Evolutionary conservation across 1,140 invertebrate species (phyloP), one percentile per base, ranked within the genome.

Genomic region (Danaus melanippus): DNA sequence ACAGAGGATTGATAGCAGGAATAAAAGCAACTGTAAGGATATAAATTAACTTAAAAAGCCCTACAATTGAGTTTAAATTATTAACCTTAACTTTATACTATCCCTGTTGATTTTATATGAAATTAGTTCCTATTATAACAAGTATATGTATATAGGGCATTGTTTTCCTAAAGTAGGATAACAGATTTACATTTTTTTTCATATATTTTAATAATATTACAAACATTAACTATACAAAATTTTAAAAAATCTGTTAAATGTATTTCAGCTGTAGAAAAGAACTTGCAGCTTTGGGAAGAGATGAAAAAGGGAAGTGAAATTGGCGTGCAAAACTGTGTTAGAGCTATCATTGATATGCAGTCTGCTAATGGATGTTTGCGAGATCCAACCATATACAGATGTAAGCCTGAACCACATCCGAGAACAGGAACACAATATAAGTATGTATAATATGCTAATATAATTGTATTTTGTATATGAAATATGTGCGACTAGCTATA

Each of bases 371-470:
- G 98, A 0, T 99, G 97, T 74, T 89, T 99, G 91, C 89, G 98
- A 44, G 98, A 99, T 89, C 98, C 98, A n/a, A 99, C 98, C 8
- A 98, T 99, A 67, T 99, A 99, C 81, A 89, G 98, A n/a, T 99
- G 98, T 86, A 99, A 99, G 85, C 91, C 92, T 59, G 97, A 99
- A 83, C 86, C 91, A 9, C 98, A 99, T 91, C 94, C 97, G 1
- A 88, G 94, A 40, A 99, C 97, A 45, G 97, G 96, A 53, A 91
- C 89, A 17, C 97, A 98, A 89, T 99, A 99, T 87, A 99, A 98
- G 96, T 97, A 88, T 80, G 89, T 53, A 9, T 1, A 12, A 10
- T 42, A 39, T 51, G 15, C 12, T 49, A 43, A 32, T 42, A 56
- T 42, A 11, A 39, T 39, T 45, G 46, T 47, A 52, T 39, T 51